Percentiles rank a stretch among this genome's conserved stretches.
Conservation (phyloP, 1,140 invertebrate species). For the Diorhabda sublineata region DNA sequence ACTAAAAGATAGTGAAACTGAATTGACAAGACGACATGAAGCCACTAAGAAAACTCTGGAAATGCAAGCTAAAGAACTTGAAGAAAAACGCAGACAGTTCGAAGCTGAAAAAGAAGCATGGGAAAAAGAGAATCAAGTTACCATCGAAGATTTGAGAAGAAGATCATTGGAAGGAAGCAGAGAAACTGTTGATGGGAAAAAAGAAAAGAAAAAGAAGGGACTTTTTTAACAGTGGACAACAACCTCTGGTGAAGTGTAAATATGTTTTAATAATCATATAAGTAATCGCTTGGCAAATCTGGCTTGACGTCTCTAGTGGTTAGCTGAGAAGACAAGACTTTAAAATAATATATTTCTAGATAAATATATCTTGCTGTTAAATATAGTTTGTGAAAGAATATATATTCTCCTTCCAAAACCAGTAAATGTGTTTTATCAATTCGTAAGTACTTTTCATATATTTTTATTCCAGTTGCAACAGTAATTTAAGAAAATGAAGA, state of each 20-base stretch:
- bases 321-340: slow-evolving; percentile 1
- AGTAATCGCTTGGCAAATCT: background rate
- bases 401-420: background rate
- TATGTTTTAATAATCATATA: slow-evolving; percentile 1
- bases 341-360: slow-evolving; percentile 3
- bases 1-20: slow-evolving; percentile 86
- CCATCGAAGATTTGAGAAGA: slow-evolving; percentile 78
- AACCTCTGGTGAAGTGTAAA: slow-evolving; percentile 23
- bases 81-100: slow-evolving; percentile 82
- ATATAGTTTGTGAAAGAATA: background rate
- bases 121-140: slow-evolving; percentile 86
- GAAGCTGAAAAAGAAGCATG: slow-evolving; percentile 83
- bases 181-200: slow-evolving; percentile 57
- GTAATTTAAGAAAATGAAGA: no score
- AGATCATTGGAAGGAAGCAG: slow-evolving; percentile 80
- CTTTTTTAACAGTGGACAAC: slow-evolving; percentile 40
- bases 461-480: background rate
- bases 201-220: slow-evolving; percentile 46
- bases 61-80: slow-evolving; percentile 83
- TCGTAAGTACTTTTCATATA: background rate
- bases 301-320: background rate
- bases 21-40: slow-evolving; percentile 64
- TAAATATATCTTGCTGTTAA: background rate
- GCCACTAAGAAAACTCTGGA: slow-evolving; percentile 65
- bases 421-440: background rate